Evolutionary conservation across 2,888 invertebrate species (phyloP), one percentile per base, ranked within the genome.

Genomic region (Lordiphosa fenestrarum): DNA sequence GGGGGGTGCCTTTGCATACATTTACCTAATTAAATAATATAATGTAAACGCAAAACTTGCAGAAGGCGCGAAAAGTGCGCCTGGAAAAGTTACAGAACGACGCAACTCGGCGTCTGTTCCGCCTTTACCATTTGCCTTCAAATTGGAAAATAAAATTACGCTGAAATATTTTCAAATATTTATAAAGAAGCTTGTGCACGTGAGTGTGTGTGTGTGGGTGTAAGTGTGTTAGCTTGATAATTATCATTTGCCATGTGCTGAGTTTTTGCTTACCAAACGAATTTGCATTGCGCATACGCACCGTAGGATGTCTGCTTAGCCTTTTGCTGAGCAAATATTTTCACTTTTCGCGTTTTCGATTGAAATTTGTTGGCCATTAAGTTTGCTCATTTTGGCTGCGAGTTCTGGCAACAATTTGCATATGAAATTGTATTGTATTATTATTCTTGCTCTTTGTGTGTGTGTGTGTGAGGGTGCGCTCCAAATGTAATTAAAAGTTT

Each of bases 21-120:
- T 85, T 85, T 80, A 81, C 84, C 80, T 80, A 80, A 80, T 80
- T 85, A 85, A 85, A 84, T 80, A 85, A 85, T 85, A 80, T 85
- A 80, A 85, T 85, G 82, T 84, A 71, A 85, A 62, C 78, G 78
- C 64, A 62, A 80, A 75, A 81, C 69, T 84, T 85, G 66, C 66
- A 64, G 63, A 65, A 66, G 62, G 69, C 75, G 78, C 80, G 62
- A 61, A 59, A 42, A 64, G 42, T 51, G 51, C 19, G 59, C 36
- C 44, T 59, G 39, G 46, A 21, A 51, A 51, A 67, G 67, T 58
- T 66, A 51, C 67, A 50, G 59, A 40, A 57, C n/a, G 44, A 25
- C 19, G n/a, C 30, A 30, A 19, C 48, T 47, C n/a, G 47, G 23
- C 19, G 15, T n/a, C 35, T 35, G 37, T 21, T 15, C 12, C 6